These are phyloP conservation scores for Oedothorax gibbosus DNA, from an alignment of 1,140 invertebrate genomes.

Conservation along the genomic window DNA sequence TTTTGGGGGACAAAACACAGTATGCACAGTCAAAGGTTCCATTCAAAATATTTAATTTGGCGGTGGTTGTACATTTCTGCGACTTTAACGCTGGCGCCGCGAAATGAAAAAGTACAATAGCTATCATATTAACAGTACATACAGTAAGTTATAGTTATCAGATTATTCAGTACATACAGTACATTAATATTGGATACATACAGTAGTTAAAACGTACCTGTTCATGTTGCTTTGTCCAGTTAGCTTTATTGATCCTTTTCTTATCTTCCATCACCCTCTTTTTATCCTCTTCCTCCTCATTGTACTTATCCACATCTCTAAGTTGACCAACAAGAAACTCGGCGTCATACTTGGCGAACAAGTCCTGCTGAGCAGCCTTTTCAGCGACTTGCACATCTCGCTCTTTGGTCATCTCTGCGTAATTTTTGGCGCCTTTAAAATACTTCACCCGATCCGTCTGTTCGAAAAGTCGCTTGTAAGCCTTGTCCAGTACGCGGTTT, in stretches of 20 bases:
- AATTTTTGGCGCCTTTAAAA: slow-evolving; percentile 27
- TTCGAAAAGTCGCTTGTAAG: slow-evolving; percentile 38
- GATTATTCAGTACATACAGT: no score
- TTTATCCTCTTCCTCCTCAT: slow-evolving; percentile 6
- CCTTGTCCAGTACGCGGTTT: slow-evolving; percentile 13
- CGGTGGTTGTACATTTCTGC: no score
- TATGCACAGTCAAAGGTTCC: no score
- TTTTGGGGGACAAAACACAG: no score
- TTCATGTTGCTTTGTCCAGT: slow-evolving; percentile 22
- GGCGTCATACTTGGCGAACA: not conserved
- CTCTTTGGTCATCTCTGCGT: not conserved
- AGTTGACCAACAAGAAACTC: slow-evolving; percentile 9
- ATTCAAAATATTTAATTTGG: no score
- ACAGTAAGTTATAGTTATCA: no score
- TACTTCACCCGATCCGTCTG: slow-evolving; percentile 45
- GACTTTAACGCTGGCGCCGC: no score
- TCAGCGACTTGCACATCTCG: slow-evolving; percentile 5
- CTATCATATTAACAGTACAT: no score
- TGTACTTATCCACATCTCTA: slow-evolving; percentile 20
- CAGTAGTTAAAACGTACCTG: slow-evolving; percentile 25
- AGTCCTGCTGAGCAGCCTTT: not conserved
- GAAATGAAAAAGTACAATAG: no score
- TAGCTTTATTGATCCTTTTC: slow-evolving; percentile 30
- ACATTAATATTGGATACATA: no score
- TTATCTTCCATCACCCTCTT: not conserved